These are phyloP conservation scores for Microcebus tavaratra DNA, from an alignment of 2,113 vertebrate genomes.

Conservation along the genomic window DNA sequence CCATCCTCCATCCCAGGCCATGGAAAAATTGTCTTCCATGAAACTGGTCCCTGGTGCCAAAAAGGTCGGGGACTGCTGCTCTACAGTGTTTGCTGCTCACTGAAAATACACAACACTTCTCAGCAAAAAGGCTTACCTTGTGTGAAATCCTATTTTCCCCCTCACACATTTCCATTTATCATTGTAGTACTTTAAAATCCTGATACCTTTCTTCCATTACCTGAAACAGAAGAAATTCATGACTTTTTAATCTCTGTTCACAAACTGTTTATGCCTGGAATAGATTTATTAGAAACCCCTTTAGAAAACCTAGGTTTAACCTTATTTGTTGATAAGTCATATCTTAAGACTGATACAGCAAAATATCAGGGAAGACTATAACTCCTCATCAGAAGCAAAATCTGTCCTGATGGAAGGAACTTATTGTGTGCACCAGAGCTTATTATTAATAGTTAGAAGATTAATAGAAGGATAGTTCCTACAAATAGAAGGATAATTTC, in stretches of 20 bases:
- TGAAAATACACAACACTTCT: background rate
- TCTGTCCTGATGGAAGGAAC: background rate
- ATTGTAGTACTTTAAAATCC: background rate
- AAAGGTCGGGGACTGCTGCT: background rate
- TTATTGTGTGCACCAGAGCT: background rate
- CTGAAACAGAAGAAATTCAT: background rate
- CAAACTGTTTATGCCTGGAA: background rate
- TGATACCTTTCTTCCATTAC: background rate
- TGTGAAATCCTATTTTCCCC: background rate
- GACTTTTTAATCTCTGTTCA: background rate
- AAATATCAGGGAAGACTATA: background rate
- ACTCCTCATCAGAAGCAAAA: background rate
- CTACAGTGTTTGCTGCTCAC: background rate
- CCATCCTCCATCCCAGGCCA: too few species aligned
- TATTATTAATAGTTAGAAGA: background rate
- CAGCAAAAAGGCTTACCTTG: background rate
- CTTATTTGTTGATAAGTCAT: background rate
- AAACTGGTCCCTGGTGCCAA: too few species aligned
- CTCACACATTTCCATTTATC: background rate
- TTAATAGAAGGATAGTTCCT: background rate
- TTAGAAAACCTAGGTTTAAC: constrained; percentile 27
- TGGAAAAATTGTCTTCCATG: too few species aligned
- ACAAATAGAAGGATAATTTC: constrained; percentile 10
- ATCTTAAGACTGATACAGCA: background rate
- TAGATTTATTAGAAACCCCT: background rate